phyloP scores from a whole-genome alignment of 2,113 vertebrate genomes.

The Apteryx mantelli region DNA sequence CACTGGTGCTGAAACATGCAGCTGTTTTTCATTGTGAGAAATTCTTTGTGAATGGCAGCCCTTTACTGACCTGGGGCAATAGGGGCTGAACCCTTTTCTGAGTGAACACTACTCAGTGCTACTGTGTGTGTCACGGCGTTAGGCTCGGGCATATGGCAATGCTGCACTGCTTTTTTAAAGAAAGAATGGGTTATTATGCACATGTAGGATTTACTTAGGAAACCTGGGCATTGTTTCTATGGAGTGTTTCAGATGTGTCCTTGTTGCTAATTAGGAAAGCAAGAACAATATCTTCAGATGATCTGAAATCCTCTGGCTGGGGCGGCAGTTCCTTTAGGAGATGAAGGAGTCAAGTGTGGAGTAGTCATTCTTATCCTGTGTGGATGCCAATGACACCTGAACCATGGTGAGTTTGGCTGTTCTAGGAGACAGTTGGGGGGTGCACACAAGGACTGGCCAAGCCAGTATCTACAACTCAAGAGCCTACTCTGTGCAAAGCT shows the following conservation, averaged over 20 bases:
- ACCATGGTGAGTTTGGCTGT: neutral
- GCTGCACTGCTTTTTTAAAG: neutral
- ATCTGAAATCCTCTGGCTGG: neutral
- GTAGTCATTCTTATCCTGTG: fast-evolving
- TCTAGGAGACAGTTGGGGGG: neutral
- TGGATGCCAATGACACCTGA: neutral
- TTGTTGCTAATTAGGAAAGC: neutral
- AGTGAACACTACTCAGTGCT: neutral
- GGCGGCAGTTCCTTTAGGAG: neutral
- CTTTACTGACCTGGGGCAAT: neutral
- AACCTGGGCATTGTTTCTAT: neutral
- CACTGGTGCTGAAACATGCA: fast-evolving
- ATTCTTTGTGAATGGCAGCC: neutral
- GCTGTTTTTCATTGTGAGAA: neutral
- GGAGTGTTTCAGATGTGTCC: neutral
- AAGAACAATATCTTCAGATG: neutral
- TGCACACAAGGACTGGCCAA: neutral
- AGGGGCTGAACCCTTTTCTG: neutral
- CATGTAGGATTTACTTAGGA: fast-evolving
- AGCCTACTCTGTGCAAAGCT: neutral
- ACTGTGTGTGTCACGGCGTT: neutral
- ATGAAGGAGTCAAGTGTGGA: fast-evolving
- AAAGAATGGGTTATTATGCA: neutral
- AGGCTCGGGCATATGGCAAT: neutral
- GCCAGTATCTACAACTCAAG: neutral